A percentile compares a stretch with the other conserved stretches of the same genome.
phyloP scores from a whole-genome alignment of 2,113 vertebrate genomes.

The Symphodus melops region DNA sequence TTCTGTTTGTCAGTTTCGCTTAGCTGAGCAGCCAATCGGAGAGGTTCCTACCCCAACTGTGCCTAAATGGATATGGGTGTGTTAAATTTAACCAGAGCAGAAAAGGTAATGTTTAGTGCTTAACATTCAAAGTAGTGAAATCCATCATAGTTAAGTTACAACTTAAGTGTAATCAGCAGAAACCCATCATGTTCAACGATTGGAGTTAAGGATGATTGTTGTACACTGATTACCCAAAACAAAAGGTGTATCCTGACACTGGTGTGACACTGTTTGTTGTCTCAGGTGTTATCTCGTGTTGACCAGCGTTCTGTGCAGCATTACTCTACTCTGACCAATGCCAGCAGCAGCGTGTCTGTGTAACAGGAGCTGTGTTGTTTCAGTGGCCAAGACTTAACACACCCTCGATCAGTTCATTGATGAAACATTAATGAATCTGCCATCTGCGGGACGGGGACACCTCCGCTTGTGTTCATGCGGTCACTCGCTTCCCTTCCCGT shows the following conservation, averaged over 20 bases:
- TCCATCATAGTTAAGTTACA: no score
- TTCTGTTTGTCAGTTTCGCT: no score
- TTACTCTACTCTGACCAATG: conserved; percentile 13
- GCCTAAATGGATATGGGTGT: no score
- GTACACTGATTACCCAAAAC: not conserved
- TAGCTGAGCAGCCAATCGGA: no score
- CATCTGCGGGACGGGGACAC: conserved; percentile 59
- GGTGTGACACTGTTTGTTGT: not conserved
- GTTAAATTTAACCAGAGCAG: no score
- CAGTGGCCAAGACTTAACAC: conserved; percentile 45
- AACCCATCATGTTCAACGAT: no score
- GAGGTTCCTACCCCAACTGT: no score
- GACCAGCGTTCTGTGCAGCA: not conserved
- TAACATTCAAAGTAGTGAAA: no score
- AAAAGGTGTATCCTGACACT: not conserved
- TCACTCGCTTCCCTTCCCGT: conserved; percentile 25
- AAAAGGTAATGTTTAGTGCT: no score
- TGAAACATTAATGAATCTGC: conserved; percentile 72
- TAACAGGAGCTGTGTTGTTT: conserved; percentile 47
- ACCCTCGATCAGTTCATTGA: conserved; percentile 56
- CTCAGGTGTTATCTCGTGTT: conserved; percentile 9
- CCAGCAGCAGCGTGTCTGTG: conserved; percentile 31
- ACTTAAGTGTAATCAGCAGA: no score
- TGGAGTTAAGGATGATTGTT: no score
- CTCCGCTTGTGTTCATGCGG: conserved; percentile 24